A percentile compares a stretch with the other conserved stretches of the same genome.
These are phyloP conservation scores for Tinamus guttatus DNA, from an alignment of 2,113 vertebrate species.

Conservation along the genomic window DNA sequence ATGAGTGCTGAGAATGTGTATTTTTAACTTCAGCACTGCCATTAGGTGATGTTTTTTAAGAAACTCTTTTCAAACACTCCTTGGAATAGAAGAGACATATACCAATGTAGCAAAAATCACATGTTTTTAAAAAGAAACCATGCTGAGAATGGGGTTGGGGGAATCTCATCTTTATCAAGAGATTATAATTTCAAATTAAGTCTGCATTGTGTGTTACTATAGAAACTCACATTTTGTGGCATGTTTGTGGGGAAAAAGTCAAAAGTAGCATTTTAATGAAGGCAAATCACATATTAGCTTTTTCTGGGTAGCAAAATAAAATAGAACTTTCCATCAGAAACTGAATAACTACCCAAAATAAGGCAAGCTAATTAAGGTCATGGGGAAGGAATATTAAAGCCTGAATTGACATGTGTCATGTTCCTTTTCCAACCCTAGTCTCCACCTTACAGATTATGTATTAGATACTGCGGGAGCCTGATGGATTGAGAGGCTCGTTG, in stretches of 20 bases:
- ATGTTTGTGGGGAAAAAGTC: constrained; percentile 54
- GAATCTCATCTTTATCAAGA: constrained; percentile 38
- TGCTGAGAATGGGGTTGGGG: neutral
- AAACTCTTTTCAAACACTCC: neutral
- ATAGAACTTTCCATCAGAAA: constrained; percentile 12
- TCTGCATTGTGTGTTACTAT: constrained; percentile 50
- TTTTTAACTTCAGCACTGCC: neutral
- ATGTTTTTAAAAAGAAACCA: neutral
- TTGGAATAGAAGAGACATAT: neutral
- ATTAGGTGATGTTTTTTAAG: neutral
- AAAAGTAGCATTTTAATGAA: constrained; percentile 56
- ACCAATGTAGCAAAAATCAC: neutral
- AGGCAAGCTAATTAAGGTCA: constrained; percentile 42
- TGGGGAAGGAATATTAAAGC: constrained; percentile 16
- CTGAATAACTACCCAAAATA: neutral
- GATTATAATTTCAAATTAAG: constrained; percentile 68
- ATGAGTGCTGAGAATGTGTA: neutral
- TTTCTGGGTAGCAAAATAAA: neutral
- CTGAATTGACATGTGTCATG: constrained; percentile 20
- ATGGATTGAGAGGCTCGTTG: constrained; percentile 83
- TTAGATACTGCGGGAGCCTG: constrained; percentile 76
- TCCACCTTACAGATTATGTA: constrained; percentile 73
- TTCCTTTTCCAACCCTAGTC: constrained; percentile 46
- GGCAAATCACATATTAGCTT: neutral
- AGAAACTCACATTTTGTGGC: constrained; percentile 65